phyloP scores from a whole-genome alignment of 1,140 invertebrate species.

The Melanaphis sacchari region DNA sequence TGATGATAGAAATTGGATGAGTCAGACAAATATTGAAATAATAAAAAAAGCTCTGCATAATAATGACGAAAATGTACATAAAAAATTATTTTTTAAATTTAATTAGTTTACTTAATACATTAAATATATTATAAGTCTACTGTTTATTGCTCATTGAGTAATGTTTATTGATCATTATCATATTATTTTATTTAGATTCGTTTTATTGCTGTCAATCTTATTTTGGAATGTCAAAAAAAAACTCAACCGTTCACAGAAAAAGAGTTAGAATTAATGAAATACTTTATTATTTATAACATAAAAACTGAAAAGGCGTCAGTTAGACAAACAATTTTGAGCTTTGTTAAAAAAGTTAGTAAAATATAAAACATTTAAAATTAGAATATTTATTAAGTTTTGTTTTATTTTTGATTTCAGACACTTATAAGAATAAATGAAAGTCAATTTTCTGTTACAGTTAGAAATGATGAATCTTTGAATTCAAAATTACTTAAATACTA shows the following conservation, averaged over 20 bases:
- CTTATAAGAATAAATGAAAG: slow-evolving; percentile 61
- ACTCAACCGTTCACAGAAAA: slow-evolving; percentile 24
- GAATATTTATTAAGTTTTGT: slow-evolving; percentile 60
- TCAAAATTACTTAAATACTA: slow-evolving; percentile 60
- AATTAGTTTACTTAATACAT: not conserved
- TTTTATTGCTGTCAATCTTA: slow-evolving; percentile 23
- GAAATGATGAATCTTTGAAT: slow-evolving; percentile 57
- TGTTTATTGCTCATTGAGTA: not conserved
- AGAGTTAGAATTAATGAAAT: slow-evolving; percentile 48
- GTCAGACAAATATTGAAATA: not conserved
- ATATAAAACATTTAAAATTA: slow-evolving; percentile 44
- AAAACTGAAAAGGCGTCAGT: slow-evolving; percentile 73
- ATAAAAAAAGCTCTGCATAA: slow-evolving; percentile 45
- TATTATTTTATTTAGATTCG: slow-evolving; percentile 17
- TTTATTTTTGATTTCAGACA: slow-evolving; percentile 62
- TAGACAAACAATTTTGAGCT: slow-evolving; percentile 69
- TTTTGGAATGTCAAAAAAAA: slow-evolving; percentile 53
- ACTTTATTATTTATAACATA: slow-evolving; percentile 75
- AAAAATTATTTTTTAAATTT: not conserved
- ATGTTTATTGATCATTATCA: not conserved
- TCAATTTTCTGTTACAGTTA: slow-evolving; percentile 60
- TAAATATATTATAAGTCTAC: not conserved
- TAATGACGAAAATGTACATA: slow-evolving; percentile 32
- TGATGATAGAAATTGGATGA: slow-evolving; percentile 17
- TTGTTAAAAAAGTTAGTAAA: slow-evolving; percentile 70